Evolutionary conservation across 1,140 invertebrate genomes (phyloP).

Genomic region (Drosophila leontia): DNA sequence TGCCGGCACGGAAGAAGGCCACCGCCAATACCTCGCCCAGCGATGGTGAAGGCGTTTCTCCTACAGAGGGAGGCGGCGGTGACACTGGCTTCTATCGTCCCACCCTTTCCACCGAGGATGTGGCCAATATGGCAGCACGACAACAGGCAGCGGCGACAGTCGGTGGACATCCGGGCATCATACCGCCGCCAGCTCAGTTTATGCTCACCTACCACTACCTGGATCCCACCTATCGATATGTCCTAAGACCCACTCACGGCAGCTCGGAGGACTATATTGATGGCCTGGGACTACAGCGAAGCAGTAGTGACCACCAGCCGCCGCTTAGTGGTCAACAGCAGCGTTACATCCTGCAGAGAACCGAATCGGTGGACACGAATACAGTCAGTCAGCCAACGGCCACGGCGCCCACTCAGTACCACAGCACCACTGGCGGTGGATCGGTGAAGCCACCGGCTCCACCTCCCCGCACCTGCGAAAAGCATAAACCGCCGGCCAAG

Average conservation of each 20-base stretch:
- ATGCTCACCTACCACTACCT: constrained; percentile 89
- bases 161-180: constrained; percentile 51
- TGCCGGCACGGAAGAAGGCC: constrained; percentile 92
- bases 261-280: constrained; percentile 87
- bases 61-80: constrained; percentile 77
- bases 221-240: constrained; percentile 89
- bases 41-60: constrained; percentile 84
- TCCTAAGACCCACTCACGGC: constrained; percentile 86
- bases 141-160: constrained; percentile 38
- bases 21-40: constrained; percentile 86
- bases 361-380: constrained; percentile 70
- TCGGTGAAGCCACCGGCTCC: constrained; percentile 69
- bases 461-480: constrained; percentile 79
- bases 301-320: constrained; percentile 86
- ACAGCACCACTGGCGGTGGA: constrained; percentile 33
- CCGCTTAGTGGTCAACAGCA: constrained; percentile 37
- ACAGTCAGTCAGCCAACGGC: constrained; percentile 63
- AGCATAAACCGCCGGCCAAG: constrained; percentile 76
- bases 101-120: constrained; percentile 90
- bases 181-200: constrained; percentile 86
- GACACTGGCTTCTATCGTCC: constrained; percentile 87
- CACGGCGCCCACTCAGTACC: constrained; percentile 69
- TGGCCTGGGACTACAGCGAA: constrained; percentile 87
- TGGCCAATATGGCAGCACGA: constrained; percentile 85
- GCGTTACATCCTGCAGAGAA: constrained; percentile 62